Evolutionary conservation across 2,888 invertebrate species (phyloP), one percentile per base, ranked within the genome.

Genomic region (Polydrusus tereticollis): DNA sequence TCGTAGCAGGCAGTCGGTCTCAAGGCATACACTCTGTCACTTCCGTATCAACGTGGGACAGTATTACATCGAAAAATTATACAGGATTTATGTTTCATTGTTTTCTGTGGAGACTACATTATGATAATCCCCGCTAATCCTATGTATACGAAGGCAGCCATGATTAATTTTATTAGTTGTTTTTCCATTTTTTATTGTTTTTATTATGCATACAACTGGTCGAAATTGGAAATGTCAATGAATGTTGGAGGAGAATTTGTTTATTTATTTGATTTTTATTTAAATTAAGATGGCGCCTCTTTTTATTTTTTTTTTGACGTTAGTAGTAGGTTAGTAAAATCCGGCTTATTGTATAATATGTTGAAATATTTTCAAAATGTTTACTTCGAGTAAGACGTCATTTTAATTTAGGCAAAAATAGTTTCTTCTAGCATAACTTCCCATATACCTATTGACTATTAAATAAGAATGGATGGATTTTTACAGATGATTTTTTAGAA

Each of bases 51-150:
- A 55, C 52, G 52, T 55, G 52, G 52, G 52, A 55, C 52, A 29
- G 29, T 8, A 29, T 55, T 55, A 55, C 52, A 55, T 55, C 52
- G 10, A 55, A 55, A 55, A 55, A 55, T 55, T 55, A 43, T 33
- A 50, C 47, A 52, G 23, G 38, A 64, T 64, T 64, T 64, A 64
- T 64, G 43, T 47, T 20, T 64, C 64, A 64, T 64, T 64, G 64
- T 64, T 33, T 52, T 64, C 64, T 50, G 18, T 64, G 33, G 52
- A 55, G 52, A 55, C 29, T 18, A 55, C 52, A 55, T 55, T 55
- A 55, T 55, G 52, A 55, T 55, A 55, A 55, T 55, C 52, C 52
- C 52, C 29, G 10, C 29, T 55, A 55, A 55, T 55, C 52, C 29
- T 29, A 18, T 55, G 52, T 29, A 55, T 55, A 55, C 8, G 52